Evolutionary conservation across 2,888 invertebrate genomes (phyloP).

Genomic region (Diploptera punctata): DNA sequence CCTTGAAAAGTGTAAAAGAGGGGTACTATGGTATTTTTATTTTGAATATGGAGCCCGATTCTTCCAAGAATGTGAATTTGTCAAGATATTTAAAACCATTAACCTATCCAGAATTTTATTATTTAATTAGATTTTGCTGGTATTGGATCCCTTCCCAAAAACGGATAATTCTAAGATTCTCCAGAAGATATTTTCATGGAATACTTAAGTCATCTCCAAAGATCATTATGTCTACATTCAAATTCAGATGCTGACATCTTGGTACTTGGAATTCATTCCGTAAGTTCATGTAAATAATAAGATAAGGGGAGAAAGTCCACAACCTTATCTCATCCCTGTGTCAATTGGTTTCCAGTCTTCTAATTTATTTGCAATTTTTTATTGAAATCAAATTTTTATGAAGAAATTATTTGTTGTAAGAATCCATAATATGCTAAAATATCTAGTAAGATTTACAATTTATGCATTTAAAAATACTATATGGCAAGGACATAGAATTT

Average conservation of each 20-base stretch:
- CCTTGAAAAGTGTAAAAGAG: no score
- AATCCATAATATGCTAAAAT: not conserved
- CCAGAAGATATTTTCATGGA: not conserved
- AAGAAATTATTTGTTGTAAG: not conserved
- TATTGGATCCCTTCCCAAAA: not conserved
- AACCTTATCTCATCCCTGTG: not conserved
- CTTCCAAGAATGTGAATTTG: no score
- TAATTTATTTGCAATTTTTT: not conserved
- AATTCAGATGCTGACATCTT: not conserved
- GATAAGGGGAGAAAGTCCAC: not conserved
- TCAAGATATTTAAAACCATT: no score
- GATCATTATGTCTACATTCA: not conserved
- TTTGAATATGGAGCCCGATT: no score
- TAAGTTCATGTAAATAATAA: not conserved
- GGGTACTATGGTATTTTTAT: no score
- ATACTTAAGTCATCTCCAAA: not conserved
- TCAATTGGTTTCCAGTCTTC: not conserved
- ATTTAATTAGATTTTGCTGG: not conserved
- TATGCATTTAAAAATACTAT: not conserved
- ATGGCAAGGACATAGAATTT: not conserved
- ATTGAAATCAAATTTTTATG: not conserved
- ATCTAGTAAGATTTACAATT: not conserved
- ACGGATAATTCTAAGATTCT: not conserved
- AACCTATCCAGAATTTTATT: no score
- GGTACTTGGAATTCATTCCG: no score